Evolutionary conservation across 1,140 invertebrate genomes (phyloP), one percentile per base, ranked within the genome.

Genomic region (Drosophila ananassae): DNA sequence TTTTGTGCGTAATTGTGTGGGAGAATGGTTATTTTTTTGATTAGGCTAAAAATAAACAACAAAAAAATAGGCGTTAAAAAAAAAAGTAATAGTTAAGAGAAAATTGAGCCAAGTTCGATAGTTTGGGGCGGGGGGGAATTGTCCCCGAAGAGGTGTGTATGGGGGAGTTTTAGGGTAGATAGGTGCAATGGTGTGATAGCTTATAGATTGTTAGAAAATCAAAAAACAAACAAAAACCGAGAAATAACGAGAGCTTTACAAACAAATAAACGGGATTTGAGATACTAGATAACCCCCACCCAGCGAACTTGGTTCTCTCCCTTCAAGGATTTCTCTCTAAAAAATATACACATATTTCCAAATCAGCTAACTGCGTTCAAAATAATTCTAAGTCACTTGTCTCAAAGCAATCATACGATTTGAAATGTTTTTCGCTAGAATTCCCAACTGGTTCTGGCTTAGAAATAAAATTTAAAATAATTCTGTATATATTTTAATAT

Each of bases 111-210:
- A 61, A 53, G 59, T 53, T 61, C 32, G 34, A 10, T 8, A 3
- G 10, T 21, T 12, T 25, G 58, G 58, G 47, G n/a, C 3, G 51
- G 34, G 17, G 37, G 12, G 34, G 34, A 12, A 37, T 37, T n/a
- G 12, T 37, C 34, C 12, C 12, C 10, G 34, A 12, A 12, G 12
- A 37, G 34, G 34, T 37, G 13, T 22, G 10, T 28, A n/a, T 28
- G 17, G 17, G 17, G 17, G 17, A 17, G 25, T 2, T 25, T 34
- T 73, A 53, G 58, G 71, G 28, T 73, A 73, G 51, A 50, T 73
- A 54, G 68, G 57, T 67, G 39, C 56, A 72, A 61, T 52, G 69
- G 72, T 74, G 72, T 74, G 72, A 74, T 74, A 74, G 72, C 59
- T 58, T 66, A 41, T 66, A 47, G 64, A 12, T 52, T 58, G 22